A percentile compares a stretch with the other conserved stretches of the same genome.
These are phyloP conservation scores for Oreortyx pictus DNA, from an alignment of 2,797 vertebrate species.

Conservation along the genomic window DNA sequence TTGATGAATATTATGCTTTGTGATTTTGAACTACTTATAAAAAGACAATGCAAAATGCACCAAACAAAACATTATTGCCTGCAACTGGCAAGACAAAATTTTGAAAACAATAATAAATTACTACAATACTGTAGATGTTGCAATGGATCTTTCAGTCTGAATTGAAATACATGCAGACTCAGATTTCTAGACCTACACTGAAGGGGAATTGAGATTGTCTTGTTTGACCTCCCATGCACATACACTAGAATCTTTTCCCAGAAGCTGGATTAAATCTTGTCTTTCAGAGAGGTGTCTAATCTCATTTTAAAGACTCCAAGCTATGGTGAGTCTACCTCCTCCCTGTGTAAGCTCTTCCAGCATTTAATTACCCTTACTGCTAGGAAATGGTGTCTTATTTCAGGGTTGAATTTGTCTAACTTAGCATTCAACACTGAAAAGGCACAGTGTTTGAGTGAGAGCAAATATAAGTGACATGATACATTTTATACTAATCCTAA, in stretches of 20 bases:
- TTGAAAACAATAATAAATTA: constrained; percentile 20
- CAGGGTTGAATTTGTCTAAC: constrained; percentile 60
- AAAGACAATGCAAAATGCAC: not conserved
- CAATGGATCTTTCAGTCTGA: constrained; percentile 28
- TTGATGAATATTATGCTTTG: constrained; percentile 44
- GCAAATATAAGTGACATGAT: constrained; percentile 63
- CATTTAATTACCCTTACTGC: constrained; percentile 61
- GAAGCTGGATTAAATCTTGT: constrained; percentile 18
- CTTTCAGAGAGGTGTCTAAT: constrained; percentile 54
- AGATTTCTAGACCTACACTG: not conserved
- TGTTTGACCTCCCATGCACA: rapidly evolving
- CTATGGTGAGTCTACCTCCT: constrained; percentile 45
- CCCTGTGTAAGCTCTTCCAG: constrained; percentile 30
- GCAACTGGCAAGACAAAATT: not conserved
- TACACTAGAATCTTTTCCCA: not conserved
- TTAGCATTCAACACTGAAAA: constrained; percentile 53
- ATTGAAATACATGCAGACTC: not conserved
- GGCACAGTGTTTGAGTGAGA: constrained; percentile 14
- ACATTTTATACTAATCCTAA: constrained; percentile 68
- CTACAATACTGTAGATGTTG: not conserved
- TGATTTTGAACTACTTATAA: constrained; percentile 40
- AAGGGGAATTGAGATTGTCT: not conserved
- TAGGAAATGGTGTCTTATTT: constrained; percentile 57
- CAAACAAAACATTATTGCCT: not conserved
- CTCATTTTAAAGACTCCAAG: constrained; percentile 56